Evolutionary conservation across 2,888 invertebrate species (phyloP).

Genomic region (Rhyacophila evoluta): DNA sequence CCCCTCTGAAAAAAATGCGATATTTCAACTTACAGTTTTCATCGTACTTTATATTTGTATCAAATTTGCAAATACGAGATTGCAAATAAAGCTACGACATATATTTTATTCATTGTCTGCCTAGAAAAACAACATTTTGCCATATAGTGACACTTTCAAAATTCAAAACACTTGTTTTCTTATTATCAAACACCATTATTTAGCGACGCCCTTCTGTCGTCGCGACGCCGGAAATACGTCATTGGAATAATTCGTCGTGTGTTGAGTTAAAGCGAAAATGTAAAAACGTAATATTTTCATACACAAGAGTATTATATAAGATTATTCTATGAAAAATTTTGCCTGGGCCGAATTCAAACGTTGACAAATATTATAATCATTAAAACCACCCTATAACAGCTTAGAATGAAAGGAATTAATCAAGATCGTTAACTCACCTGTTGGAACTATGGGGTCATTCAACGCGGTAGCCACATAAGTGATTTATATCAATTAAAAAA

Average conservation of each 20-base stretch:
- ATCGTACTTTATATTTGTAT: background rate
- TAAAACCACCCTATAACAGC: too few relatives aligned
- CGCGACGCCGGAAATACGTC: background rate
- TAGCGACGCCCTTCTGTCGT: background rate
- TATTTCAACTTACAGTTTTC: background rate
- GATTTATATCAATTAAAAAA: too few relatives aligned
- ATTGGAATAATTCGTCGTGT: background rate
- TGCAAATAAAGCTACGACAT: background rate
- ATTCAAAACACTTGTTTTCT: background rate
- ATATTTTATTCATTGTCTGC: background rate
- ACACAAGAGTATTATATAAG: too few relatives aligned
- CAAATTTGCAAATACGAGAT: background rate
- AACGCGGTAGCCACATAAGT: too few relatives aligned
- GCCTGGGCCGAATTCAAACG: too few relatives aligned
- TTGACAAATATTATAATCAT: too few relatives aligned
- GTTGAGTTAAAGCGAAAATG: background rate
- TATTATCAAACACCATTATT: background rate
- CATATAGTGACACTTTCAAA: background rate
- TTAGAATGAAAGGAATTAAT: too few relatives aligned
- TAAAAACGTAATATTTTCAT: background rate
- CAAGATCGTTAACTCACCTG: too few relatives aligned
- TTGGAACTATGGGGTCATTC: too few relatives aligned
- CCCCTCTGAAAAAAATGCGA: too few relatives aligned
- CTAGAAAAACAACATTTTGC: background rate
- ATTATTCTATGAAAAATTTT: too few relatives aligned